Base-by-base conservation (phyloP, 1,140 invertebrate species). In the Eumaeus atala region DNA sequence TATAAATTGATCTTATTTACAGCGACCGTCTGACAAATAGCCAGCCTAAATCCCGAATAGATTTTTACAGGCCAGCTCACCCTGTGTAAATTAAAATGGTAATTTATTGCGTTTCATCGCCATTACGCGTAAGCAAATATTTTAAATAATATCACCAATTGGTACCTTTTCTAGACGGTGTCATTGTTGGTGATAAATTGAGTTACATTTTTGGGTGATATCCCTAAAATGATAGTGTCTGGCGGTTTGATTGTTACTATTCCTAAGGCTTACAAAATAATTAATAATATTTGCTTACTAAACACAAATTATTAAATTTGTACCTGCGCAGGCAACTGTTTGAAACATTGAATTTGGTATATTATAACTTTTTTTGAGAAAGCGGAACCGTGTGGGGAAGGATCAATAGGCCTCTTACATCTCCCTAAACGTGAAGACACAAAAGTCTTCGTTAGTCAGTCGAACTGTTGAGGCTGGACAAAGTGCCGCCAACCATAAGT, bases 1-100 rank as follows among this genome's bases (percentile, higher is more conserved):
- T 44, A 44, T 44, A 44, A 44, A 44, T 44, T 16, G 40, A 17
- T 44, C 40, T 44, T 44, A 44, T 44, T 44, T 44, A 44, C 14
- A 14, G 14, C 16, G 14, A 9, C 14, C n/a, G n/a, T n/a, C 14
- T 44, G 40, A 44, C 40, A 44, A 44, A 44, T 44, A 16, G 40
- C 17, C 14, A 17, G 12, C 40, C 17, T 28, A 28, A 28, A 28
- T 28, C 21, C 40, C 40, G 40, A 44, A 44, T 44, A 14, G 40
- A 44, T 44, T 44, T 38, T 44, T 44, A 44, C 16, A 9, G 40
- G 40, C 40, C 40, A 9, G 9, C 40, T 44, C 40, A 14, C n/a
- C 16, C 40, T 14, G 14, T 16, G 40, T 42, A 44, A 17, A 44
- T 44, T 44, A 44, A 44, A 44, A 44, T 44, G 14, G 6, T 8